A percentile compares a stretch with the other conserved stretches of the same genome.
Conservation (phyloP, 2,113 vertebrate genomes). For the Hippotragus niger region DNA sequence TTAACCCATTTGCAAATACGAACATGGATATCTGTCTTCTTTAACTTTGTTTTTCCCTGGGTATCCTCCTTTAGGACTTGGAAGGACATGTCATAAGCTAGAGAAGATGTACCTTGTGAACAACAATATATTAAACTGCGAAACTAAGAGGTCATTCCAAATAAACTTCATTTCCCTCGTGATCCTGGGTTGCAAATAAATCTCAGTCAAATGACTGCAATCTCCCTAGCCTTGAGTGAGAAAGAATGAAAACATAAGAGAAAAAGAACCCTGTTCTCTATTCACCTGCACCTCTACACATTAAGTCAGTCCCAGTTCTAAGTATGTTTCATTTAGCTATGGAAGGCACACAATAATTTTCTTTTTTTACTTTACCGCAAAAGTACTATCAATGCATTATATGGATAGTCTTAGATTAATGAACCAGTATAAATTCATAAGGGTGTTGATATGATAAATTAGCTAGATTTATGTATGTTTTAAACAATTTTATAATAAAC, state of each 20-base stretch:
- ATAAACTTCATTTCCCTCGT: slow-evolving; percentile 65
- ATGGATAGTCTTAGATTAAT: neutral
- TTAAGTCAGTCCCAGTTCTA: slow-evolving; percentile 36
- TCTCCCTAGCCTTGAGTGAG: slow-evolving; percentile 22
- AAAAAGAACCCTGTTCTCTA: slow-evolving; percentile 3
- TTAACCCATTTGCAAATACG: slow-evolving; percentile 46
- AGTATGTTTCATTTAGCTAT: slow-evolving; percentile 9
- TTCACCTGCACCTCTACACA: neutral
- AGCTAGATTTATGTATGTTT: neutral
- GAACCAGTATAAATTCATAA: slow-evolving; percentile 1
- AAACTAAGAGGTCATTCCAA: slow-evolving; percentile 63
- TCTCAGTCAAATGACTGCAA: slow-evolving; percentile 51
- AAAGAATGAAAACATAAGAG: slow-evolving; percentile 49
- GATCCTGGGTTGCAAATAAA: slow-evolving; percentile 66
- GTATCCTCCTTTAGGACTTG: slow-evolving; percentile 34
- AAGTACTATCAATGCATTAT: slow-evolving; percentile 44
- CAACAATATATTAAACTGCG: slow-evolving; percentile 57
- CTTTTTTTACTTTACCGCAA: neutral
- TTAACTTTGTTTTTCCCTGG: neutral
- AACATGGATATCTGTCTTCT: slow-evolving; percentile 46
- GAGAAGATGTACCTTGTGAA: slow-evolving; percentile 50
- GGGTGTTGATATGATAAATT: neutral
- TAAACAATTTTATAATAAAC: neutral
- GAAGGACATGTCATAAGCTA: slow-evolving; percentile 25
- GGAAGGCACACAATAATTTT: slow-evolving; percentile 29